Evolutionary conservation across 92 coral and sea anemone species (phyloP), one percentile per base, ranked within the genome.

Genomic region (Pocillopora grandis): DNA sequence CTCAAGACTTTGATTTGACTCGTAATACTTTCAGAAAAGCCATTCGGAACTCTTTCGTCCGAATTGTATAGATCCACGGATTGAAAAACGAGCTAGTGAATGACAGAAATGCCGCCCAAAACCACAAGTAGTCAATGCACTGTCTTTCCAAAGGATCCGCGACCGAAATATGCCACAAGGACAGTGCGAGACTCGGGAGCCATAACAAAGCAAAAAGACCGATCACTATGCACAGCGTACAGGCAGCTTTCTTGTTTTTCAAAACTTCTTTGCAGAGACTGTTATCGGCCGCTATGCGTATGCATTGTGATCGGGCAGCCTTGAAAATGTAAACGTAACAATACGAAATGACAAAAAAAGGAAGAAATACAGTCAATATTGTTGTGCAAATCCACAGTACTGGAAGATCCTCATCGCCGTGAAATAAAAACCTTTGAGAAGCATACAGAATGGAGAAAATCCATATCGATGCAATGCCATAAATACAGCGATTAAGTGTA

Each of bases 241-340:
- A 67, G 16, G 76, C 84, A 0, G 84, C 84, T 67, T 80, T 80
- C 76, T 80, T 80, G 63, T 80, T 80, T 21, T 80, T 67, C 62
- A 80, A 27, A 52, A 58, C 64, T 49, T 66, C 84, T 55, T 27
- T 70, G 55, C 66, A 70, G 21, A 62, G 16, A 17, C 12, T 63
- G 71, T 20, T 77, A 33, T 62, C 81, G 0, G 81, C 81, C 5
- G 12, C 71, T 18, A 62, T 77, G 63, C 70, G 81, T 17, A 18
- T 6, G 27, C 80, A 58, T 68, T 91, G 95, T 5, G 55, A 27
- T 56, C 90, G 78, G 12, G 88, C 95, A 12, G 86, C 95, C 55
- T 79, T 83, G 86, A 89, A 91, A 11, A 91, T 91, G 62, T 70
- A 81, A 73, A 71, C 77, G 71, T 91, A 91, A 71, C 95, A 91